Base-by-base conservation (phyloP, 35 echinoderm and acorn worm species). In the Stichopus chloronotus region DNA sequence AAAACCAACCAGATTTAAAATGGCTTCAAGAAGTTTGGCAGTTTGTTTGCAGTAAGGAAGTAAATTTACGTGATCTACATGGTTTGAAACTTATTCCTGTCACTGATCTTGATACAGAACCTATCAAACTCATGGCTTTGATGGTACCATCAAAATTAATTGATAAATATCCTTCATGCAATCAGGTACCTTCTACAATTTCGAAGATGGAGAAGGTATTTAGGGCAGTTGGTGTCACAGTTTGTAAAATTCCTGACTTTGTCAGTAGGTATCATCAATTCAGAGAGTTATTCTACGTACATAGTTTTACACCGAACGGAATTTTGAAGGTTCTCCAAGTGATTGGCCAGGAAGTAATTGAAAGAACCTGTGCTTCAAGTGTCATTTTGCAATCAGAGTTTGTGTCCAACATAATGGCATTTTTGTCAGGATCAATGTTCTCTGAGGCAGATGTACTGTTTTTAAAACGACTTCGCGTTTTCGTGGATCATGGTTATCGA, bases 41-140 rank as follows among this genome's bases (percentile, higher is more conserved):
- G 5, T 92, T 92, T 53, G 5, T 81, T 5, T 81, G 43, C 53
- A 25, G 78, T 81, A 54, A 81, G 78, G 78, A 81, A 13, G 53
- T 81, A 5, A 43, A 81, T 53, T 16, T 81, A 54, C 5, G 9
- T 10, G 54, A 24, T 53, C 30, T 81, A 13, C 25, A 43, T 16
- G 30, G 78, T 53, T 54, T 81, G 7, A 81, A 81, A 81, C 5
- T 81, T 53, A 25, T 81, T 6, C 78, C 78, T 81, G 78, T 81
- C 6, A 53, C 78, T 4, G 78, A 53, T 25, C 8, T 81, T 53
- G 53, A 14, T 17, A 82, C 6, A 55, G 43, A 82, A 54, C 79
- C 79, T 7, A 53, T 82, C 43, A 53, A 14, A 25, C 9, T 82
- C 24, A 82, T 82, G 79, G 0, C 79, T 54, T 5, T 82, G 11